Evolutionary conservation across 2,888 invertebrate genomes (phyloP).

Genomic region (Quadroppia sp.): DNA sequence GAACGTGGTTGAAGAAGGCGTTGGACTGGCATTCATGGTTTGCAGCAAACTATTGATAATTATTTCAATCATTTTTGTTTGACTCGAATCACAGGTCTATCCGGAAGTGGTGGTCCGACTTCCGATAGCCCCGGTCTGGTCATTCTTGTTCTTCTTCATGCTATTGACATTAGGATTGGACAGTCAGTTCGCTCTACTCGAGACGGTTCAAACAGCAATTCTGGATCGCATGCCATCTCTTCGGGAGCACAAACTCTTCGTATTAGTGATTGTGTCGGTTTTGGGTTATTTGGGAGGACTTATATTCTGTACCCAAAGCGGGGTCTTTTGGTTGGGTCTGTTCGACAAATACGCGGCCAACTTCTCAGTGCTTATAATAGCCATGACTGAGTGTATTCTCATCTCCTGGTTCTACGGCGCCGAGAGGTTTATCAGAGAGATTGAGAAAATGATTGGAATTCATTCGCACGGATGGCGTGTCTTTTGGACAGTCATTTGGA

Average conservation of each 20-base stretch:
- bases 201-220: slow-evolving; percentile 47
- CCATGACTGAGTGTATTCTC: slow-evolving; percentile 59
- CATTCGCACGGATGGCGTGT: slow-evolving; percentile 63
- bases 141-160: slow-evolving; percentile 47
- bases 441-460: slow-evolving; percentile 56
- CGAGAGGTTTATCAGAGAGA: slow-evolving; percentile 53
- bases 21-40: too few relatives aligned
- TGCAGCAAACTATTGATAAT: background rate
- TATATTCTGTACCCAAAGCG: slow-evolving; percentile 45
- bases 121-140: slow-evolving; percentile 47
- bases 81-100: slow-evolving; percentile 42
- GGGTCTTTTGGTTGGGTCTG: slow-evolving; percentile 46
- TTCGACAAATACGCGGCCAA: slow-evolving; percentile 49
- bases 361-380: slow-evolving; percentile 57
- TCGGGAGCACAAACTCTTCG: slow-evolving; percentile 42
- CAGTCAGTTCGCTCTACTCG: slow-evolving; percentile 47
- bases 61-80: background rate
- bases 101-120: slow-evolving; percentile 47
- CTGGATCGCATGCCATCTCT: too few relatives aligned
- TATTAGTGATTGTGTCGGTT: slow-evolving; percentile 44
- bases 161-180: slow-evolving; percentile 47
- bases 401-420: slow-evolving; percentile 58
- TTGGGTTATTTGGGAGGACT: slow-evolving; percentile 44
- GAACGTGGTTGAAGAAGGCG: slow-evolving; percentile 45
- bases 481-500: slow-evolving; percentile 71